Base-by-base conservation (phyloP, 2,888 invertebrate genomes). In the Eupithecia subfuscata region DNA sequence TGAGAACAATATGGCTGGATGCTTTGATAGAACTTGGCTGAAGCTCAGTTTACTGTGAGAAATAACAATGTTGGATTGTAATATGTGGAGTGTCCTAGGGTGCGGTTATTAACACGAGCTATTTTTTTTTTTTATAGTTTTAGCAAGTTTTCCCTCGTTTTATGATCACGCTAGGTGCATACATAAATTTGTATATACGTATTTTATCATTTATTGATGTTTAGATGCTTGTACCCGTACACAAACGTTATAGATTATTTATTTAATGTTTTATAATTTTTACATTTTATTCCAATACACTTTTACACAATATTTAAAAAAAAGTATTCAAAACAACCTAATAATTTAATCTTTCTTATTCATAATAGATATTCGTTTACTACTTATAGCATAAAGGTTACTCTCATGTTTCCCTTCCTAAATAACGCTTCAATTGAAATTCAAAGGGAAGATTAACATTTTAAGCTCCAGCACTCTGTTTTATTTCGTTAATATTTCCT, bases 11-110 rank as follows among this genome's bases (percentile, higher is more conserved):
- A 91, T 91, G 93, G 91, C 91, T 91, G 93, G 91, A 91, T 92
- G 92, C 92, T 93, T 92, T 86, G 84, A 84, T 92, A 92, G 91
- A 89, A 84, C 84, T 90, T 92, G 92, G 92, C 92, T 93, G 93
- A 86, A 86, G 89, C 90, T 91, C 88, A 87, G 84, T 86, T 87
- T 80, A 84, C 85, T 90, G 89, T 91, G 88, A 83, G 82, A 71
- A 79, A 73, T 82, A 84, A 77, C 75, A 76, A 68, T 74, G 18
- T 73, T 70, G 60, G 69, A 72, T 71, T 71, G 40, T 70, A 70
- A 34, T 67, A 70, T 78, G 80, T 78, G 74, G 72, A 75, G 76
- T 78, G 80, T 70, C 45, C 74, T 71, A 75, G 78, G 76, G 37
- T 77, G 77, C 45, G 79, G 78, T 67, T 65, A 78, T 75, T 80